Evolutionary conservation across 2,113 vertebrate genomes (phyloP).

Genomic region (Fregata magnificens): DNA sequence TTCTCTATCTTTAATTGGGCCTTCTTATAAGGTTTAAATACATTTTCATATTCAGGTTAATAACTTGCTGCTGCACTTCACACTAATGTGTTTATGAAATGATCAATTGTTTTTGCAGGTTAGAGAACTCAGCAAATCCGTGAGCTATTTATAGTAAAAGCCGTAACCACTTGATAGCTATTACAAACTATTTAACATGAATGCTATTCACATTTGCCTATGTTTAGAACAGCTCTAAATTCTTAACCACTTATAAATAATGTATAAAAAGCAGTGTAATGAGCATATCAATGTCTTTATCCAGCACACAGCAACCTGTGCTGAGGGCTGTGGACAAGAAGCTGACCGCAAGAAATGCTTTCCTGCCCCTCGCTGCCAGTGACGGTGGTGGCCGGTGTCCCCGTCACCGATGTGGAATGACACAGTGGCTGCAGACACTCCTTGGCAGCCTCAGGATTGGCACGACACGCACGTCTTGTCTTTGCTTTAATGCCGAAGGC

Average conservation of each 20-base stretch:
- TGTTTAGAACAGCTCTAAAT: not conserved
- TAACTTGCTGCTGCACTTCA: not conserved
- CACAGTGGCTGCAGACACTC: accelerated
- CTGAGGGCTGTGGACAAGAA: not conserved
- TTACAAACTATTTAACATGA: not conserved
- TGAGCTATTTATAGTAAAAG: not conserved
- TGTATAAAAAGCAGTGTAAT: not conserved
- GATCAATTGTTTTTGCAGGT: not conserved
- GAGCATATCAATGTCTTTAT: accelerated
- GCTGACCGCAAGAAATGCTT: not conserved
- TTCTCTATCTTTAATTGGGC: not conserved
- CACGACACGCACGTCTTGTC: accelerated
- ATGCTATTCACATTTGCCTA: not conserved
- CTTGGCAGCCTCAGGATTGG: not conserved
- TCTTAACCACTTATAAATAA: not conserved
- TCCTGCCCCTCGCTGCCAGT: not conserved
- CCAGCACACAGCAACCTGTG: not conserved
- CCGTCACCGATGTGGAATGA: accelerated
- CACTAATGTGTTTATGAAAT: not conserved
- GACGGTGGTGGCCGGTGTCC: accelerated
- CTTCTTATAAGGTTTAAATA: not conserved
- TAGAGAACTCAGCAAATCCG: not conserved
- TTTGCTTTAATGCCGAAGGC: not conserved
- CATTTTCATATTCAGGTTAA: not conserved
- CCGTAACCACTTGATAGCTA: not conserved